Percentiles rank a stretch among this genome's conserved stretches.
Evolutionary conservation across 2,888 invertebrate genomes (phyloP).

Genomic region (Stegana nigrithorax): DNA sequence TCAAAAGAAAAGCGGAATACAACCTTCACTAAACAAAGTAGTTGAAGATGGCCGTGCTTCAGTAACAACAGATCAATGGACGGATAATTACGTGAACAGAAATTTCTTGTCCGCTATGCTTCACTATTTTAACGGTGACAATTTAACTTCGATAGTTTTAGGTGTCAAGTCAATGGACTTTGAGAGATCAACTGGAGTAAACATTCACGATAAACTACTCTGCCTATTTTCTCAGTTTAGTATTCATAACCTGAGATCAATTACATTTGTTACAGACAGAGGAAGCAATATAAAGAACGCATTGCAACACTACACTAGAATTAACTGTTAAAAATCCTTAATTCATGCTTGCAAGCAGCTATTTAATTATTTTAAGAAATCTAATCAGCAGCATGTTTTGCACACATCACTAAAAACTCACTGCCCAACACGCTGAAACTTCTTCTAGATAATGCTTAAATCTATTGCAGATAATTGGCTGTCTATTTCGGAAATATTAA

Average conservation of each 20-base stretch:
- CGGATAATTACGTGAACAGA: slow-evolving; percentile 23
- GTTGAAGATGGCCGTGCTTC: slow-evolving; percentile 22
- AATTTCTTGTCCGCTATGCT: slow-evolving; percentile 23
- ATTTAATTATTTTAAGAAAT: no score
- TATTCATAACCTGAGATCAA: slow-evolving; percentile 23
- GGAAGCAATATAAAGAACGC: slow-evolving; percentile 15
- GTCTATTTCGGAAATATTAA: no score
- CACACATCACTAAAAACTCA: no score
- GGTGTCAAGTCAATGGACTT: slow-evolving; percentile 23
- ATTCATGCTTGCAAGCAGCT: no score
- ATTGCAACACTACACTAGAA: slow-evolving; percentile 5
- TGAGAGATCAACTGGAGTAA: slow-evolving; percentile 27
- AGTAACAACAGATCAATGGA: slow-evolving; percentile 25
- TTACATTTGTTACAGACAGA: slow-evolving; percentile 24
- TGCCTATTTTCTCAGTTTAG: slow-evolving; percentile 23
- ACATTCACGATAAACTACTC: slow-evolving; percentile 22
- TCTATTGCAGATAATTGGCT: no score
- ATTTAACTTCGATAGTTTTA: slow-evolving; percentile 21
- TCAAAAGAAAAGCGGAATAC: background rate
- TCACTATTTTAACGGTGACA: slow-evolving; percentile 26
- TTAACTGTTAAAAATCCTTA: no score
- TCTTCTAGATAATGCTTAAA: no score
- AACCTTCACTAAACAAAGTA: slow-evolving; percentile 11
- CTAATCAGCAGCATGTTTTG: no score
- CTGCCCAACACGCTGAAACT: no score